Evolutionary conservation across 1,140 invertebrate species (phyloP).

Genomic region (Ceratoteleas bidentatus): DNA sequence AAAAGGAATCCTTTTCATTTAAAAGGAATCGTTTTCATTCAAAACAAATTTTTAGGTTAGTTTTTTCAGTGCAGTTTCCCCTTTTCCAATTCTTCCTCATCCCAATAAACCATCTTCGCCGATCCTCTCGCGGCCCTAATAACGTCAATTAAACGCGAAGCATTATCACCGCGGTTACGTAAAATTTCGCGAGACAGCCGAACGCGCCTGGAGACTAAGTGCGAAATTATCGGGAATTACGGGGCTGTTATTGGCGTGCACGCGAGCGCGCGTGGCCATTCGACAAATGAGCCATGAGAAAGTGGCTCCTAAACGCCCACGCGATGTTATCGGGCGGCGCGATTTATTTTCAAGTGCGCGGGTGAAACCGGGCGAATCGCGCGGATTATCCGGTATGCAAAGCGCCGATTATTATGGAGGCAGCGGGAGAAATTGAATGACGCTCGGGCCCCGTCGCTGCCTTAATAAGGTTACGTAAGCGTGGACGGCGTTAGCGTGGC

Average conservation of each 20-base stretch:
- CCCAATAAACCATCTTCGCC: too few relatives aligned
- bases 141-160: neutral
- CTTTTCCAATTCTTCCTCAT: too few relatives aligned
- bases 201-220: constrained; percentile 24
- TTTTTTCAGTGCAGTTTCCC: too few relatives aligned
- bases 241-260: constrained; percentile 32
- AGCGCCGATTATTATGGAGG: constrained; percentile 51
- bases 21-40: too few relatives aligned
- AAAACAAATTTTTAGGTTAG: too few relatives aligned
- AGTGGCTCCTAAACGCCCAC: constrained; percentile 60
- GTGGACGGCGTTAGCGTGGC: constrained; percentile 39
- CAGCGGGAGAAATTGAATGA: constrained; percentile 59
- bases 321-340: constrained; percentile 49
- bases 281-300: constrained; percentile 56
- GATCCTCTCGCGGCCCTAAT: too few relatives aligned
- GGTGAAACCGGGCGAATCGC: constrained; percentile 40
- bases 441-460: constrained; percentile 46
- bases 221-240: constrained; percentile 46
- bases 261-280: constrained; percentile 37
- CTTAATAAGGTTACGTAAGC: constrained; percentile 66
- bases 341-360: constrained; percentile 62
- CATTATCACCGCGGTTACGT: constrained; percentile 11
- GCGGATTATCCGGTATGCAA: constrained; percentile 51
- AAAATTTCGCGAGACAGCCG: constrained; percentile 6
- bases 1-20: too few relatives aligned